Base-by-base conservation (phyloP, 2,888 invertebrate species). In the Rhagonycha lutea region DNA sequence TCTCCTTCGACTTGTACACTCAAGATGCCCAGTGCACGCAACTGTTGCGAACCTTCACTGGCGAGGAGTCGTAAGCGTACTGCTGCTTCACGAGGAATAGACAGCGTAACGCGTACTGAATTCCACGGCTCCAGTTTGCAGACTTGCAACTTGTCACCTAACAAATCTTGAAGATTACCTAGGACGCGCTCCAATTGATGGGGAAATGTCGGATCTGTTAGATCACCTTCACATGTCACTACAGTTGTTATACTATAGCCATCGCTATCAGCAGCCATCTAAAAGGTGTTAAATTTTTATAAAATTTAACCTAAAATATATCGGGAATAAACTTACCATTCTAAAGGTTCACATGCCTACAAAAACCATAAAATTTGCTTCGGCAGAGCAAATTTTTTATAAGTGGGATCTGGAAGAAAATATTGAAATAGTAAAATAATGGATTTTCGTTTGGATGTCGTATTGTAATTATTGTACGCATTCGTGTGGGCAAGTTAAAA, bases 111-210 rank as follows among this genome's bases (percentile, higher is more conserved):
- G 89, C 97, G 94, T 85, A 98, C 98, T 84, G 97, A 96, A 91
- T 98, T 97, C 97, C 97, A 98, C 91, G 98, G 98, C 92, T 98
- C 98, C 90, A 97, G 93, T 88, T 94, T 94, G 86, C 91, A 91
- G 82, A 94, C 91, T 86, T 90, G 90, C 84, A 93, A 88, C 84
- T 89, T 89, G 82, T 82, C 83, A 79, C 87, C 87, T 82, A 96
- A 92, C 88, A 96, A 91, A 88, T 91, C 90, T 88, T 95, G 93
- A 86, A 97, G 91, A 86, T 93, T 92, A 86, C 92, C 91, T 86
- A 96, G 92, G 86, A 96, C 92, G 84, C 91, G 90, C 87, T 94
- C 92, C 87, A 96, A 94, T 87, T 93, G 93, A 88, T 91, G 91
- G 85, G 94, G 94, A 90, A 97, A 96, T 86, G 93, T 91, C 85